Percentiles rank a stretch among this genome's conserved stretches.
Evolutionary conservation across 53 echinoderm and acorn worm genomes (phyloP).

Genomic region (Crossaster papposus): DNA sequence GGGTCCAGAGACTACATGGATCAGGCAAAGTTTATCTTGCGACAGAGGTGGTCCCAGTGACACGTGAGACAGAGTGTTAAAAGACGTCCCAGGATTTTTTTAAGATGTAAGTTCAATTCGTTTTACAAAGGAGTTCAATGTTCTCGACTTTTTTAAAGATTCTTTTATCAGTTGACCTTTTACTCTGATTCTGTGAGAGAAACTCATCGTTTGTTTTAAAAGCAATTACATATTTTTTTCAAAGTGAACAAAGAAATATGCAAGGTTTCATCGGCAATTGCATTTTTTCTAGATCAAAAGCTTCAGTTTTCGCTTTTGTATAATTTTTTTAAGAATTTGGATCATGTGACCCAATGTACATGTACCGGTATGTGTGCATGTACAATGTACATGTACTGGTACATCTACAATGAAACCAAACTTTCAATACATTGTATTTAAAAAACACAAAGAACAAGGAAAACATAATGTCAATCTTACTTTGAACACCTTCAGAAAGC

Average conservation of each 20-base stretch:
- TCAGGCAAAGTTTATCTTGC: neutral
- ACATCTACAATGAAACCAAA: no score
- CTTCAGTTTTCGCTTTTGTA: no score
- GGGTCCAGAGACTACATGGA: neutral
- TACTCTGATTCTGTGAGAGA: neutral
- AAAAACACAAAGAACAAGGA: neutral
- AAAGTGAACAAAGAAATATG: no score
- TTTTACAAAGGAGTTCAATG: neutral
- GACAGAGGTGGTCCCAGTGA: constrained; percentile 26
- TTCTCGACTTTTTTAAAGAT: neutral
- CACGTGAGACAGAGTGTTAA: constrained; percentile 32
- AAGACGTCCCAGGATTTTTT: constrained; percentile 11
- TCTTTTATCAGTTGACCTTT: neutral
- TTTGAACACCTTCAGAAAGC: constrained; percentile 63
- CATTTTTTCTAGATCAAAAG: no score
- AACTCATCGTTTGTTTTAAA: neutral
- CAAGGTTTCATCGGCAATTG: no score
- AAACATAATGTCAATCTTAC: neutral
- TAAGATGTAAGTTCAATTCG: neutral
- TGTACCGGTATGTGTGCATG: no score
- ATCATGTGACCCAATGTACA: no score
- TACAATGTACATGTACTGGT: no score
- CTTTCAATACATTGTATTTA: no score
- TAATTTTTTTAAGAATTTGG: no score
- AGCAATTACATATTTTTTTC: no score